Evolutionary conservation across 2,113 vertebrate species (phyloP).

Genomic region (Melanerpes formicivorus): DNA sequence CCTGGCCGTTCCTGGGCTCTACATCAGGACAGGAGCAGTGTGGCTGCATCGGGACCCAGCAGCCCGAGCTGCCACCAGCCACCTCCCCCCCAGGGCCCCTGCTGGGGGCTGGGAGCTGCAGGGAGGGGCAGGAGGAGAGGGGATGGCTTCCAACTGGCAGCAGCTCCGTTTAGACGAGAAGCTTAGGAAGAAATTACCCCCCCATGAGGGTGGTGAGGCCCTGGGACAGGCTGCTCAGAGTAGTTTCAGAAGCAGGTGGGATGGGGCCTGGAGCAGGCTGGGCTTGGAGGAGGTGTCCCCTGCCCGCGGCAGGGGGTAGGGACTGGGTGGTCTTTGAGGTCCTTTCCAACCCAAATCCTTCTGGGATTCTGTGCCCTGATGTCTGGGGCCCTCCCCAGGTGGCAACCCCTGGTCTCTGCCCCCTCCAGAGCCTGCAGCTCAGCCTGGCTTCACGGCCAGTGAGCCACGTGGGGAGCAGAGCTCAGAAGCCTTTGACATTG

Average conservation of each 20-base stretch:
- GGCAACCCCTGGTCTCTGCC: not conserved
- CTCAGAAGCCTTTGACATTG: not conserved
- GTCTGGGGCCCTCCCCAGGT: not conserved
- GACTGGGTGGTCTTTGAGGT: too few relatives aligned
- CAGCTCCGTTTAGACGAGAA: too few relatives aligned
- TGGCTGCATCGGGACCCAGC: accelerated
- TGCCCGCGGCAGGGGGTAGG: too few relatives aligned
- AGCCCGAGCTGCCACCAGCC: accelerated
- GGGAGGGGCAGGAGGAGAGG: too few relatives aligned
- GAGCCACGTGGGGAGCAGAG: not conserved
- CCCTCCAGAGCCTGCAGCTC: not conserved
- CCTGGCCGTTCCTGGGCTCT: not conserved
- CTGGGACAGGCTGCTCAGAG: too few relatives aligned
- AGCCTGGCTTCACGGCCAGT: accelerated
- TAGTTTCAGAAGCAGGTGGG: too few relatives aligned
- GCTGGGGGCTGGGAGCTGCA: accelerated
- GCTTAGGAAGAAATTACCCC: too few relatives aligned
- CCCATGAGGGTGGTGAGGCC: too few relatives aligned
- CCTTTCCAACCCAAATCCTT: too few relatives aligned
- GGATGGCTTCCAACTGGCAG: too few relatives aligned
- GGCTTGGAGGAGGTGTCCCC: too few relatives aligned
- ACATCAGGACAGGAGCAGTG: not conserved
- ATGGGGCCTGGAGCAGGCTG: too few relatives aligned
- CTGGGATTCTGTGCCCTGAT: not conserved
- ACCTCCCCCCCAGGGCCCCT: not conserved